phyloP scores from a whole-genome alignment of 1,140 invertebrate species.

The Chrysoperla carnea region DNA sequence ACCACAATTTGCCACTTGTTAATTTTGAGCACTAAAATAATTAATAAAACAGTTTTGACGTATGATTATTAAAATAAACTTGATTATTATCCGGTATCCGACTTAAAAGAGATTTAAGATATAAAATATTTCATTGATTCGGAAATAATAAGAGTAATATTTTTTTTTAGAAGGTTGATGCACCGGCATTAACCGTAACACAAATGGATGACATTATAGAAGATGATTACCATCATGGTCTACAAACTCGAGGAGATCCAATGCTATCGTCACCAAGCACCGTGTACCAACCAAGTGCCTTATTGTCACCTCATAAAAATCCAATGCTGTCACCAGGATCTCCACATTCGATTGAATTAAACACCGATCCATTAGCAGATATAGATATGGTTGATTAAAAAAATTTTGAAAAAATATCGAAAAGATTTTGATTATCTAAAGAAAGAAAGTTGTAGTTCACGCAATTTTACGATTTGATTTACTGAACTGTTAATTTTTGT shows the following conservation, averaged over 20 bases:
- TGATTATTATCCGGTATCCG: slow-evolving; percentile 17
- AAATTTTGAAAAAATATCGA: too few relatives aligned
- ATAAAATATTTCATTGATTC: slow-evolving; percentile 25
- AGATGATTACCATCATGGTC: slow-evolving; percentile 48
- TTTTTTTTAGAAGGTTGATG: slow-evolving; percentile 6
- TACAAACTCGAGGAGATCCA: slow-evolving; percentile 41
- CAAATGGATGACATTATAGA: slow-evolving; percentile 69
- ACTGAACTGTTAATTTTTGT: too few relatives aligned
- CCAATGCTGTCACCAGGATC: slow-evolving; percentile 8
- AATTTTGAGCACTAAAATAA: too few relatives aligned
- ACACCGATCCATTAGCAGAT: slow-evolving; percentile 18
- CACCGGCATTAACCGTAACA: slow-evolving; percentile 40
- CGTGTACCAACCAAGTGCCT: slow-evolving; percentile 14
- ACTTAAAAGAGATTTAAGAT: slow-evolving; percentile 22
- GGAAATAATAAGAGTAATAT: slow-evolving; percentile 13
- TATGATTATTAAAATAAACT: too few relatives aligned
- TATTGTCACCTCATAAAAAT: slow-evolving; percentile 10
- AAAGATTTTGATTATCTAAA: too few relatives aligned
- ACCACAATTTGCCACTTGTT: too few relatives aligned
- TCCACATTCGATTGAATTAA: slow-evolving; percentile 13
- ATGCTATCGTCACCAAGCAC: slow-evolving; percentile 30
- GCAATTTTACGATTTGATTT: too few relatives aligned
- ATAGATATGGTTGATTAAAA: slow-evolving; percentile 24
- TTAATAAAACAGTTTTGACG: too few relatives aligned
- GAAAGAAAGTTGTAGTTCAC: too few relatives aligned